Evolutionary conservation across 2,113 vertebrate species (phyloP).

Genomic region (Alosa alosa): DNA sequence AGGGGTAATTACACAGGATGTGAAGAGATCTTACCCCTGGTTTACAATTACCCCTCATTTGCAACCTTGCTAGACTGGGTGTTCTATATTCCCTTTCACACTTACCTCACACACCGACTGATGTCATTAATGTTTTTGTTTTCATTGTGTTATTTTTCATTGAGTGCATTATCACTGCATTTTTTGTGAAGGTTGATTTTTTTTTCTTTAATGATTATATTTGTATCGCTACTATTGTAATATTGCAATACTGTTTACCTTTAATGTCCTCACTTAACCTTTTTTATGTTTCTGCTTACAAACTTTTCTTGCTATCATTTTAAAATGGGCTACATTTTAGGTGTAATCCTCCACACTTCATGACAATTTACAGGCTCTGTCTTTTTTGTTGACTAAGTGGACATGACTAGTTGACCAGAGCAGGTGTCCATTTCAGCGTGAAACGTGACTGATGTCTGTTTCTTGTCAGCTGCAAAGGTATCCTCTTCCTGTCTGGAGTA

Average conservation of each 20-base stretch:
- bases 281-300: background rate
- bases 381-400: slow-evolving; percentile 15
- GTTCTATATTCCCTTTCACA: background rate
- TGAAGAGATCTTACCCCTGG: background rate
- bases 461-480: slow-evolving; percentile 34
- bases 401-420: slow-evolving; percentile 28
- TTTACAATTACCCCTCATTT: background rate
- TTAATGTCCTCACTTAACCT: too few relatives aligned
- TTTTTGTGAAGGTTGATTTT: background rate
- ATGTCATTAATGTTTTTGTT: background rate
- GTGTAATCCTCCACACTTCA: background rate
- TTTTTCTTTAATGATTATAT: background rate
- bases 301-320: too few relatives aligned
- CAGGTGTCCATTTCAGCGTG: slow-evolving; percentile 41
- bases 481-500: background rate
- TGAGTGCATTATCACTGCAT: background rate
- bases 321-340: background rate
- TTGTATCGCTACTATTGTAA: background rate
- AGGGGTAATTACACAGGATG: slow-evolving; percentile 37
- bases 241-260: background rate
- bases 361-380: background rate
- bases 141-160: background rate
- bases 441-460: slow-evolving; percentile 33
- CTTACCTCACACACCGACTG: background rate
- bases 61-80: background rate